Evolutionary conservation across 2,113 vertebrate genomes (phyloP).

Genomic region (Dipodomys ordii): DNA sequence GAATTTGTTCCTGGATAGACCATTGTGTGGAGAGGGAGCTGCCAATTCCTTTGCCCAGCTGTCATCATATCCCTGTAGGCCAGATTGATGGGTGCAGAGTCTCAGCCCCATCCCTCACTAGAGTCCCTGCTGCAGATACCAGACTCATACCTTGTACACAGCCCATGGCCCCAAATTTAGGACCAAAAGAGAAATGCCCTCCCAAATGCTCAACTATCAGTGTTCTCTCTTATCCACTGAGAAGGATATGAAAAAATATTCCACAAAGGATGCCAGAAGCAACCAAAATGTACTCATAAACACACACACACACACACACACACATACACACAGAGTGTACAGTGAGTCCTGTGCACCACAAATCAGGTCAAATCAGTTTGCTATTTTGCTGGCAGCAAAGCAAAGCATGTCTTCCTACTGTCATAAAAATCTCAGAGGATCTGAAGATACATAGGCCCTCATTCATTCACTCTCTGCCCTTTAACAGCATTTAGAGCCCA

Average conservation of each 20-base stretch:
- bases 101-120: neutral
- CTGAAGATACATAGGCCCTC: neutral
- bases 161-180: neutral
- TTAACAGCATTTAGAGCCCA: neutral
- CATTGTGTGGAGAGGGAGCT: neutral
- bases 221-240: slow-evolving; percentile 24
- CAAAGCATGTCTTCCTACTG: neutral
- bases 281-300: neutral
- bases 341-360: neutral
- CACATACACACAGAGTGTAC: neutral
- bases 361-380: neutral
- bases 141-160: neutral
- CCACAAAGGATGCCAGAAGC: neutral
- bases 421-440: neutral
- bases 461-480: neutral
- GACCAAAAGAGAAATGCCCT: neutral
- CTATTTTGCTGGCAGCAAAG: neutral
- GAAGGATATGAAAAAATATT: neutral
- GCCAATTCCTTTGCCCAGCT: neutral
- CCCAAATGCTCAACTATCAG: neutral
- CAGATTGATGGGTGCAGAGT: neutral
- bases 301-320: neutral
- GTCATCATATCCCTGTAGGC: neutral
- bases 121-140: neutral
- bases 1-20: neutral